Conservation (phyloP, 1,140 invertebrate species). For the Meloidogyne floridensis region DNA sequence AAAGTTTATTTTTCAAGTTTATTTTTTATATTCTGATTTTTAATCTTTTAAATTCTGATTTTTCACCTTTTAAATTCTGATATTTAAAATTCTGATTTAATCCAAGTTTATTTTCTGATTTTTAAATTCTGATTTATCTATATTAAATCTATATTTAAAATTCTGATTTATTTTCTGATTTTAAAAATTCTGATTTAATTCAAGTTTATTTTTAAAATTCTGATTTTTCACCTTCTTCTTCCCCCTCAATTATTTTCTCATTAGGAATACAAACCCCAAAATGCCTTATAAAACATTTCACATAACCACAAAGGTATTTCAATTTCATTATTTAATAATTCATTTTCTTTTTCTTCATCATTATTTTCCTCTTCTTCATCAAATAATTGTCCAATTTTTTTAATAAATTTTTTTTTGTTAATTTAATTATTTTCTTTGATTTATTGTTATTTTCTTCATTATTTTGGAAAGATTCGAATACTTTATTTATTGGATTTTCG, state of each 20-base stretch:
- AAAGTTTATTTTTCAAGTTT: neutral
- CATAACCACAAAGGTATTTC: neutral
- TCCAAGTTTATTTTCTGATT: neutral
- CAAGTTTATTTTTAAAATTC: neutral
- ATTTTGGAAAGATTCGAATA: neutral
- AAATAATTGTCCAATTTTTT: slow-evolving; percentile 1
- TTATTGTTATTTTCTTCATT: neutral
- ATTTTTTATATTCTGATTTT: neutral
- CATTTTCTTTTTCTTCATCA: neutral
- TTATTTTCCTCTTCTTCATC: neutral
- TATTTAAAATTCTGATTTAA: too few relatives aligned
- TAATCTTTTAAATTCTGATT: neutral
- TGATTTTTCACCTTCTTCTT: neutral
- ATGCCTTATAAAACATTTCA: slow-evolving; percentile 7
- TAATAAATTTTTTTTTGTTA: slow-evolving; percentile 10
- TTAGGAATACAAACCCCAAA: neutral
- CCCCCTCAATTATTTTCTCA: neutral
- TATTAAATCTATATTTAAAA: neutral
- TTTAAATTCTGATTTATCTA: neutral
- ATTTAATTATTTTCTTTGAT: neutral
- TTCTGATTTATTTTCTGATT: too few relatives aligned
- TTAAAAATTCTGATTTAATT: neutral
- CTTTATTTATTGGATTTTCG: neutral
- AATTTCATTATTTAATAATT: neutral
- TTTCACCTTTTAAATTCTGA: too few relatives aligned